Conservation (phyloP, 64 coral and sea anemone genomes). For the Porites australiensis region DNA sequence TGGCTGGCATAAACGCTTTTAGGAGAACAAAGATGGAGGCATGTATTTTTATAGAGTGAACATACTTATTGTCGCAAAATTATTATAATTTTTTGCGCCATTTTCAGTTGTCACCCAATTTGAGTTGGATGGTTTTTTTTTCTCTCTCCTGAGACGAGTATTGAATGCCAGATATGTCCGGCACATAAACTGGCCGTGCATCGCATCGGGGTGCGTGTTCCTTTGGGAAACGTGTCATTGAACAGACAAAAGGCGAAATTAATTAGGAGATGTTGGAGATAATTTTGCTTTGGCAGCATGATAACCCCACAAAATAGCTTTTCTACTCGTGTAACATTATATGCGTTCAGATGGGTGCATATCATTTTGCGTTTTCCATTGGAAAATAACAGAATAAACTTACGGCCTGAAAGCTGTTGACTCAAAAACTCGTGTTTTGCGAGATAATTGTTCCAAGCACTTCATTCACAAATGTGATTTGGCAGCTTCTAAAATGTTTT, state of each 20-base stretch:
- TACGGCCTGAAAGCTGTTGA: slow-evolving; percentile 51
- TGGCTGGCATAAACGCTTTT: neutral
- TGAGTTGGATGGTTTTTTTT: slow-evolving; percentile 25
- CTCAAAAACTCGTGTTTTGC: slow-evolving; percentile 56
- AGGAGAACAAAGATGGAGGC: slow-evolving; percentile 14
- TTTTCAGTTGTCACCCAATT: slow-evolving; percentile 7
- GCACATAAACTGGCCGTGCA: neutral
- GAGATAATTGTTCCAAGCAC: slow-evolving; percentile 37
- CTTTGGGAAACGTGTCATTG: slow-evolving; percentile 23
- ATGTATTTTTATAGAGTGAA: neutral
- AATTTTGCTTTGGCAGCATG: slow-evolving; percentile 38
- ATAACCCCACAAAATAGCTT: slow-evolving; percentile 21
- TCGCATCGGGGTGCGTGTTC: neutral
- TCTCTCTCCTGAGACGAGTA: neutral
- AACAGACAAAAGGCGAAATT: slow-evolving; percentile 51
- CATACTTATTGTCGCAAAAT: neutral
- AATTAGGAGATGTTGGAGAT: slow-evolving; percentile 50
- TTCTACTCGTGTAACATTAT: slow-evolving; percentile 19
- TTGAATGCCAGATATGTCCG: slow-evolving; percentile 17
- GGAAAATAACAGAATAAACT: neutral
- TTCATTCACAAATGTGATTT: slow-evolving; percentile 78
- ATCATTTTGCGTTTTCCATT: slow-evolving; percentile 44
- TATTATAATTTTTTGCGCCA: neutral
- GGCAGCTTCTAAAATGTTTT: slow-evolving; percentile 93
- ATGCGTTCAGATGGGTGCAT: neutral